These are phyloP conservation scores for Semotilus atromaculatus DNA, from an alignment of 2,797 vertebrate species.

Conservation along the genomic window DNA sequence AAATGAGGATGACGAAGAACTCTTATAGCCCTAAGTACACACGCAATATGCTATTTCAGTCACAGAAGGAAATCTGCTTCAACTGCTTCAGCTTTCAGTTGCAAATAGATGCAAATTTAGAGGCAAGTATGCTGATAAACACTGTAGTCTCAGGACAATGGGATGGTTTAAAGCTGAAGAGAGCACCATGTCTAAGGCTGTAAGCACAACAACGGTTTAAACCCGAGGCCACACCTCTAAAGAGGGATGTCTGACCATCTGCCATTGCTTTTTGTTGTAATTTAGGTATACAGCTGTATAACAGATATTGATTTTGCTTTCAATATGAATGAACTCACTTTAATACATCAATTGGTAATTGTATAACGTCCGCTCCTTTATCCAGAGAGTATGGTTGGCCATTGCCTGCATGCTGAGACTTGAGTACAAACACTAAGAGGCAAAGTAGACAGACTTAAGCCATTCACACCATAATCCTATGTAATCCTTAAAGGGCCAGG, in stretches of 20 bases:
- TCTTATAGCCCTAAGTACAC: too few species aligned
- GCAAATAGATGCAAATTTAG: not conserved
- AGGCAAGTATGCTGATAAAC: not conserved
- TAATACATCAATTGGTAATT: not conserved
- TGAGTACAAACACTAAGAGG: conserved; percentile 53
- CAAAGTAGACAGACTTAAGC: conserved; percentile 54
- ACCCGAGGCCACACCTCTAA: conserved; percentile 66
- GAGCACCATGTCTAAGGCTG: conserved; percentile 21
- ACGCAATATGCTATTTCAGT: not conserved
- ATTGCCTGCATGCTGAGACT: conserved; percentile 39
- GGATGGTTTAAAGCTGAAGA: conserved; percentile 24
- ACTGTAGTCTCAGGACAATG: conserved; percentile 12
- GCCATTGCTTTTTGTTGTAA: conserved; percentile 52
- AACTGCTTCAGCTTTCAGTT: not conserved
- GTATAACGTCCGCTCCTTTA: not conserved
- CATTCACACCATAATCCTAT: conserved; percentile 56
- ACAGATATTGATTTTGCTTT: not conserved
- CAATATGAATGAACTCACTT: not conserved
- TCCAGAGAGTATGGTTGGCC: not conserved
- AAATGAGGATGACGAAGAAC: not conserved
- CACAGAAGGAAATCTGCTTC: not conserved
- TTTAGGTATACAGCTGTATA: conserved; percentile 8
- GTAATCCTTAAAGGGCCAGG: conserved; percentile 54
- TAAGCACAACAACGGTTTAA: conserved; percentile 62
- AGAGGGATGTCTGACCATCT: conserved; percentile 70